These are phyloP conservation scores for Echinarachnius parma DNA, from an alignment of 53 echinoderm and acorn worm genomes.

Conservation along the genomic window DNA sequence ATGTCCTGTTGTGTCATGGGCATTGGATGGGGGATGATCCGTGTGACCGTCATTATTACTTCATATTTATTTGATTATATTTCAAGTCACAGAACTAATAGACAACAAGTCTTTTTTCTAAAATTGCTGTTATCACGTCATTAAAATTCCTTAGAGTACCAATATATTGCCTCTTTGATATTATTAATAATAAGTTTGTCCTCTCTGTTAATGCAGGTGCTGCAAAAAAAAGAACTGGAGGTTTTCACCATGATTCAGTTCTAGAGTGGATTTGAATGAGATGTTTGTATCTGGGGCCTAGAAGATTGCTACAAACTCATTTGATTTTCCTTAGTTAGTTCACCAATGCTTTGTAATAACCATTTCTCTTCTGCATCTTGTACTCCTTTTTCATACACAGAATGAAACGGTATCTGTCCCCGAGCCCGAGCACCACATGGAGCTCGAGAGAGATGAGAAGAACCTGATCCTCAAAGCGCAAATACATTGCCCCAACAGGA, in stretches of 20 bases:
- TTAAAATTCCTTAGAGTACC: constrained; percentile 3
- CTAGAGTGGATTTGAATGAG: neutral
- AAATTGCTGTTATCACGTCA: neutral
- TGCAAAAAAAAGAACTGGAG: neutral
- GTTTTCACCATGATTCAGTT: constrained; percentile 2
- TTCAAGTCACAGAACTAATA: neutral
- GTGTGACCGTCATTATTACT: neutral
- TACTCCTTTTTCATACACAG: neutral
- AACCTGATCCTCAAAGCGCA: too few species aligned
- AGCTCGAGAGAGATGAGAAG: too few species aligned
- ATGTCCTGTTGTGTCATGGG: neutral
- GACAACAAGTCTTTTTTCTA: neutral
- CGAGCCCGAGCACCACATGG: too few species aligned
- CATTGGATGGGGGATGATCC: constrained; percentile 2
- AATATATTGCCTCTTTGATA: neutral
- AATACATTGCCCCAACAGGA: too few species aligned
- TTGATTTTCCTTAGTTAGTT: neutral
- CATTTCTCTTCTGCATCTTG: constrained; percentile 2
- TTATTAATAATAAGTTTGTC: too few species aligned
- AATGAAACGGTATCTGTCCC: neutral
- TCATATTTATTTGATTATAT: constrained; percentile 3
- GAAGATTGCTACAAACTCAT: constrained; percentile 2
- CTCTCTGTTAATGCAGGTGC: too few species aligned
- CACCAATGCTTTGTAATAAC: neutral
- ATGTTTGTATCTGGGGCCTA: constrained; percentile 6